These are phyloP conservation scores for Theodoxus fluviatilis DNA, from an alignment of 2,888 invertebrate species.

Conservation along the genomic window DNA sequence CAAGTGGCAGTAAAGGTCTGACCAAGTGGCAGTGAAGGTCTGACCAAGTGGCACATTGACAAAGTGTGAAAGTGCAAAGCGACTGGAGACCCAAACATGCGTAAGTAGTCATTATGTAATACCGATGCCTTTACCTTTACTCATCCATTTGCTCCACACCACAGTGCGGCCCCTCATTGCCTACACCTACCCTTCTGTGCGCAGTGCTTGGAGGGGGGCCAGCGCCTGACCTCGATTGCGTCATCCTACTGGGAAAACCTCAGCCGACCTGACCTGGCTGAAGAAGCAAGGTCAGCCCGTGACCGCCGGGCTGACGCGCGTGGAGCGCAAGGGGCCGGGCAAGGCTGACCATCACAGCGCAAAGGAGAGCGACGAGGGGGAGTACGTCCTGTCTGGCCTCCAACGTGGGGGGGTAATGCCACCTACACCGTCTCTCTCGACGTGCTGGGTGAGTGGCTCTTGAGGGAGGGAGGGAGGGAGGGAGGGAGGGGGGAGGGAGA, in stretches of 20 bases:
- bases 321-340: conserved; percentile 36
- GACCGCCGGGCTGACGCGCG: conserved; percentile 31
- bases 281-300: conserved; percentile 50
- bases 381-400: conserved; percentile 69
- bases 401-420: conserved; percentile 73
- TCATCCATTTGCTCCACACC: conserved; percentile 27
- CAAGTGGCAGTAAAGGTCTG: too few relatives aligned
- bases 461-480: too few relatives aligned
- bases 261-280: conserved; percentile 65
- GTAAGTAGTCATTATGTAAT: too few relatives aligned
- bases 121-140: neutral
- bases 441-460: conserved; percentile 63
- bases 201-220: conserved; percentile 64
- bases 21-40: too few relatives aligned
- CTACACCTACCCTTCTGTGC: conserved; percentile 64
- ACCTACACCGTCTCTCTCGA: conserved; percentile 65
- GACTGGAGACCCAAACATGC: too few relatives aligned
- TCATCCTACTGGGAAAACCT: conserved; percentile 66
- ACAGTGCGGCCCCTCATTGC: conserved; percentile 67
- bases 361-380: conserved; percentile 59
- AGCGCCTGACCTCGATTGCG: conserved; percentile 64
- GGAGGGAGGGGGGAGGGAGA: too few relatives aligned
- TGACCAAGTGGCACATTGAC: too few relatives aligned
- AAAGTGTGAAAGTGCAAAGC: too few relatives aligned
- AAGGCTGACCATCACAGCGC: conserved; percentile 62